Conservation (phyloP, 2,797 vertebrate genomes). For the Malurus splendens region DNA sequence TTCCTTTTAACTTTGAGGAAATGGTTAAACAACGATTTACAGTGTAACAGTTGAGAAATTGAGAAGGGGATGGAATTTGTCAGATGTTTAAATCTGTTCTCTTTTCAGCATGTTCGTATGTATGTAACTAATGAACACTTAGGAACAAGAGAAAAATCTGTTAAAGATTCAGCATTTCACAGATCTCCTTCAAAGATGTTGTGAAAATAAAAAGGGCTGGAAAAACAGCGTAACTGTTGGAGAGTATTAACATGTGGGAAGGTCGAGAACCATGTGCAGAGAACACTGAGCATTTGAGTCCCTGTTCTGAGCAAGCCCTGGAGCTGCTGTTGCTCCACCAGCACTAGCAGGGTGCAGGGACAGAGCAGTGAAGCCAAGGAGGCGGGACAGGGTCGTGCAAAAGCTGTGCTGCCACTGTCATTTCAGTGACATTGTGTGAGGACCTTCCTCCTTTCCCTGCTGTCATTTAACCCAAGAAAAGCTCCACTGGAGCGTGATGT, state of each 20-base stretch:
- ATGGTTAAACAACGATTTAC: slow-evolving; percentile 33
- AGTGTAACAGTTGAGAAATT: slow-evolving; percentile 19
- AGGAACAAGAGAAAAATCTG: slow-evolving; percentile 23
- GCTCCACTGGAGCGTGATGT: neutral
- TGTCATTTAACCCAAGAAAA: neutral
- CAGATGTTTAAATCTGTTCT: slow-evolving; percentile 41
- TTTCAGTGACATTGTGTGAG: neutral
- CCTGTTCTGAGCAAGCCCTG: neutral
- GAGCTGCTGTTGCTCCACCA: neutral
- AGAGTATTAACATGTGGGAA: neutral
- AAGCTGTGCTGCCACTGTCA: neutral
- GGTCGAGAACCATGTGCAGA: neutral
- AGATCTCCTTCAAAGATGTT: slow-evolving; percentile 20
- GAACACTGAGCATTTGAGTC: neutral
- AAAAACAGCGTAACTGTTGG: slow-evolving; percentile 21
- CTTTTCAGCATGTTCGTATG: neutral
- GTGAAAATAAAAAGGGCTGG: slow-evolving; percentile 27
- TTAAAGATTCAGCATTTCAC: slow-evolving; percentile 25
- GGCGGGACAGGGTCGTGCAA: neutral
- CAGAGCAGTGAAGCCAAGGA: neutral
- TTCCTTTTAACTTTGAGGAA: slow-evolving; percentile 21
- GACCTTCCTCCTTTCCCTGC: neutral
- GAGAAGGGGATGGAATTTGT: slow-evolving; percentile 41
- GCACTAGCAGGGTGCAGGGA: neutral
- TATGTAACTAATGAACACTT: slow-evolving; percentile 18